These are phyloP conservation scores for Thalpophila matura DNA, from an alignment of 2,888 invertebrate species.

Conservation along the genomic window DNA sequence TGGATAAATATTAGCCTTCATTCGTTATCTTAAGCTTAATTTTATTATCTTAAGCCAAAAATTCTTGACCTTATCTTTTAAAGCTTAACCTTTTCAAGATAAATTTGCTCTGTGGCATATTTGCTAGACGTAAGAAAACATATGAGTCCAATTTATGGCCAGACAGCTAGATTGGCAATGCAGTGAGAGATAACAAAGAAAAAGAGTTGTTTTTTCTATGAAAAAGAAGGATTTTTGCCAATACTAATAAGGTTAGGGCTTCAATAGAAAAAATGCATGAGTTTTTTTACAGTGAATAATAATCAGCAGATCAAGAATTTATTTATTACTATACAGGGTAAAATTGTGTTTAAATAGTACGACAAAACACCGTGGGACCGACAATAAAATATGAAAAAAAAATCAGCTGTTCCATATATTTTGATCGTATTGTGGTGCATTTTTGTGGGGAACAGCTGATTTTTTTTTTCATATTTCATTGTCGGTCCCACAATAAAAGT, in stretches of 20 bases:
- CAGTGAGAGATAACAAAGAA: constrained; percentile 27
- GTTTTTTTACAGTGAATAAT: neutral
- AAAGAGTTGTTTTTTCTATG: constrained; percentile 1
- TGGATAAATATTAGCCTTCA: too few relatives aligned
- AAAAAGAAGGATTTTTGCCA: constrained; percentile 23
- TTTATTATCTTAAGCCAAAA: neutral
- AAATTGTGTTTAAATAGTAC: too few relatives aligned
- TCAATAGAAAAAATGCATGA: constrained; percentile 26
- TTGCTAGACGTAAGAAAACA: constrained; percentile 13
- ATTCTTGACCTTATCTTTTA: neutral
- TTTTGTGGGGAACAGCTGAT: too few relatives aligned
- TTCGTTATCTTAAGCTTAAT: too few relatives aligned
- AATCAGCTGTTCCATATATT: too few relatives aligned
- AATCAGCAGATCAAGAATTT: constrained; percentile 11
- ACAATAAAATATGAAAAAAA: too few relatives aligned
- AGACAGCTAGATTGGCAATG: constrained; percentile 36
- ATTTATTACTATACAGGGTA: too few relatives aligned
- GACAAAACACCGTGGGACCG: too few relatives aligned
- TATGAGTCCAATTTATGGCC: constrained; percentile 34
- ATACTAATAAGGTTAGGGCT: constrained; percentile 21
- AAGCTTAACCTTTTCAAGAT: neutral
- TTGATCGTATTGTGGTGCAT: too few relatives aligned
- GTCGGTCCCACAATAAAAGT: too few relatives aligned
- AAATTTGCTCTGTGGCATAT: constrained; percentile 20
- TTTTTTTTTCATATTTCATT: too few relatives aligned